Base-by-base conservation (phyloP, 2,888 invertebrate species). In the Agriopis leucophaearia region DNA sequence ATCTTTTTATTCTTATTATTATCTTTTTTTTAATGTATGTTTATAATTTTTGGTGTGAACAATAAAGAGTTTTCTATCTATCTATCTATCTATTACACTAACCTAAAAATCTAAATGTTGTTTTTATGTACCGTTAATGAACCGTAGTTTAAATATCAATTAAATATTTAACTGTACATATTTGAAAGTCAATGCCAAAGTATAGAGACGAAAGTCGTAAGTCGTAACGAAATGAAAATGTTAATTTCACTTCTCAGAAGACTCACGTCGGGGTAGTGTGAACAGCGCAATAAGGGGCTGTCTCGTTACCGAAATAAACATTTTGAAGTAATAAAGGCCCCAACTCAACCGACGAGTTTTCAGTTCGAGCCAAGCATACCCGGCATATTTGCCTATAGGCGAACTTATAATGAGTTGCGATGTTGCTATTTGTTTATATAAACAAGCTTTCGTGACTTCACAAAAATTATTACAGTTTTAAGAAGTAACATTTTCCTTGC, bases 331-430 rank as follows among this genome's bases (percentile, higher is more conserved):
- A 77, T 80, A 81, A 81, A 78, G 66, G 67, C 73, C 56, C 10
- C 51, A 35, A 71, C 76, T 70, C 71, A 70, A 64, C 73, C 69
- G 66, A 74, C 69, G 75, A 76, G 57, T 61, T 71, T 67, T 61
- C 80, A 80, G 75, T 81, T 79, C 66, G 47, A 44, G 36, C 47
- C 67, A 74, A 74, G 81, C 77, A 78, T 74, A 78, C 69, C 74
- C 63, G 68, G 64, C 73, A 69, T 78, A 78, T 82, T 82, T 80
- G 75, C 77, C 73, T 78, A 74, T 75, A 69, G 73, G 67, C 76
- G 62, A 85, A 86, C 83, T 87, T 87, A 81, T 86, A 87, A 87
- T 84, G 84, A 87, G 84, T 84, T 82, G 77, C 76, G 76, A 79
- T 78, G 80, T 82, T 79, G 74, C 77, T 75, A 73, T 78, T 75